Percentiles rank a stretch among this genome's conserved stretches.
These are phyloP conservation scores for Epinotia ramella DNA, from an alignment of 2,888 invertebrate species.

Conservation along the genomic window DNA sequence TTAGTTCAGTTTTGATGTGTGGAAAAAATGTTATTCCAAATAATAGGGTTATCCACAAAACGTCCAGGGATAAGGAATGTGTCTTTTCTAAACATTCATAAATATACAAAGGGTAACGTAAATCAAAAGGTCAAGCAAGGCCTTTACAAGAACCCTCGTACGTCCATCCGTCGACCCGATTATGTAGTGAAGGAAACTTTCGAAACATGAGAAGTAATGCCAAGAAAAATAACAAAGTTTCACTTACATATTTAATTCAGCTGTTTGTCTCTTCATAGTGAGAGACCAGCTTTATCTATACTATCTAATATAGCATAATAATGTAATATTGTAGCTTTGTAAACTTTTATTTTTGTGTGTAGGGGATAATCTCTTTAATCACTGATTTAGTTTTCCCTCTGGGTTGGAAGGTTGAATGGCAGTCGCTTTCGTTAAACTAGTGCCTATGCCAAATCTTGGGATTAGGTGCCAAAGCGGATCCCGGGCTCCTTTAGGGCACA, in stretches of 20 bases:
- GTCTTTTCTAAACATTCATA: conserved; percentile 30
- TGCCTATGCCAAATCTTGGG: too few species aligned
- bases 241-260: conserved; percentile 6
- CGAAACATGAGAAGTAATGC: not conserved
- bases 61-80: conserved; percentile 21
- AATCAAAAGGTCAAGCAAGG: conserved; percentile 35
- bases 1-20: conserved; percentile 16
- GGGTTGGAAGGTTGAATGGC: too few species aligned
- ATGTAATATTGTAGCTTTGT: too few species aligned
- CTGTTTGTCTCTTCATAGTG: not conserved
- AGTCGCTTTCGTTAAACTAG: too few species aligned
- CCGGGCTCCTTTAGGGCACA: too few species aligned
- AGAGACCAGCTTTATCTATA: too few species aligned
- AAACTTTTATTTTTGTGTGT: too few species aligned
- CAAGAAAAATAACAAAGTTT: not conserved
- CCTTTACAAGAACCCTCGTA: conserved; percentile 10
- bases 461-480: too few species aligned
- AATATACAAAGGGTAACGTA: conserved; percentile 39
- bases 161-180: conserved; percentile 19
- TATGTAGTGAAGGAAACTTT: conserved; percentile 6
- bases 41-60: conserved; percentile 22
- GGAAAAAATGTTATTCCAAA: conserved; percentile 14
- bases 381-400: too few species aligned
- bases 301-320: too few species aligned
- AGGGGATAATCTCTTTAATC: too few species aligned